Conservation (phyloP, 2,888 invertebrate species). For the Anoplius nigerrimus region DNA sequence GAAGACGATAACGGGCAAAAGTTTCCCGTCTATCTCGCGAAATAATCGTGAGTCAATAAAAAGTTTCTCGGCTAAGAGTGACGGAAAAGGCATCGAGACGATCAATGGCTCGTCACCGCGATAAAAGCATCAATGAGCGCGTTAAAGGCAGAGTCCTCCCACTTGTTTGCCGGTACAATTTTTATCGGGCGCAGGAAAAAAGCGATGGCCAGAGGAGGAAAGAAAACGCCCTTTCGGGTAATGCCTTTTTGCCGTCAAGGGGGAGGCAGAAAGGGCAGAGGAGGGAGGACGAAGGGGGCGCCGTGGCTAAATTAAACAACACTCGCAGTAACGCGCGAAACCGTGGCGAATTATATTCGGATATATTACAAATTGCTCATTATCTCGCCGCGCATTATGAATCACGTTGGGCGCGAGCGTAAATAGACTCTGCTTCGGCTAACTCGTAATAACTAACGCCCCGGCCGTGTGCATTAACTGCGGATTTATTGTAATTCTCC, state of each 20-base stretch:
- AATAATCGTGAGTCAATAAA: constrained; percentile 5
- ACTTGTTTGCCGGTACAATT: too few species aligned
- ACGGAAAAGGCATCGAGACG: background rate
- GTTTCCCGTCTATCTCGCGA: constrained; percentile 1
- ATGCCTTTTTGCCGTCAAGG: constrained; percentile 19
- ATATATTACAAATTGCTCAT: constrained; percentile 72
- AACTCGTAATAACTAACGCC: constrained; percentile 70
- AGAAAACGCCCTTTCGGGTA: constrained; percentile 16
- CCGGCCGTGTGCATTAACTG: constrained; percentile 64
- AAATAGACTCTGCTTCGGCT: constrained; percentile 66
- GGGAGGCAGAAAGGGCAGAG: constrained; percentile 31
- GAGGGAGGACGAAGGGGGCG: too few species aligned
- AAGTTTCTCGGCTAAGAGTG: background rate
- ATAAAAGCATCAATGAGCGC: too few species aligned
- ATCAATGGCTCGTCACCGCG: too few species aligned
- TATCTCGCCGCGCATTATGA: constrained; percentile 69
- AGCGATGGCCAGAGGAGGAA: constrained; percentile 1
- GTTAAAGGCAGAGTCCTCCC: too few species aligned
- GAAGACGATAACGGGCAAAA: constrained; percentile 37
- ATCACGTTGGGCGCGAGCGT: constrained; percentile 63
- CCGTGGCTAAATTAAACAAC: constrained; percentile 49
- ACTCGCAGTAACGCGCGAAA: constrained; percentile 32
- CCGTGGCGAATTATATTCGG: constrained; percentile 56
- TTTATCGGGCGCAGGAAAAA: too few species aligned
- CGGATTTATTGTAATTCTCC: constrained; percentile 73